These are phyloP conservation scores for Drosophila algonquin DNA, from an alignment of 2,888 invertebrate species.

Conservation along the genomic window DNA sequence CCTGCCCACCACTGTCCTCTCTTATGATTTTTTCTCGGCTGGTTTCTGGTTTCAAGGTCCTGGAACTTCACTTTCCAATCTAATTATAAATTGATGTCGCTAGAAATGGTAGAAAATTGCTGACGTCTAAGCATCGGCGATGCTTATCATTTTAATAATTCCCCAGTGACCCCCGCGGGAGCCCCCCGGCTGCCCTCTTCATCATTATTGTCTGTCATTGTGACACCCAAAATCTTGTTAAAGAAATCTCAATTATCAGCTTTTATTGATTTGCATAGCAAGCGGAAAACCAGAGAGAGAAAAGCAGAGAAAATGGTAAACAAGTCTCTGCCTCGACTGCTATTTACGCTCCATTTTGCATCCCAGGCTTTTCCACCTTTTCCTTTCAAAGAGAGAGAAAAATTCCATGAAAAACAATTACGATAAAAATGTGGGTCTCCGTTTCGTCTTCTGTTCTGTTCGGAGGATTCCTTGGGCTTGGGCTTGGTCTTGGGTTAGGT, in stretches of 20 bases:
- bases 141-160: slow-evolving; percentile 66
- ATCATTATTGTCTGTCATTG: slow-evolving; percentile 22
- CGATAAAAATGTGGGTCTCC: slow-evolving; percentile 67
- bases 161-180: slow-evolving; percentile 9
- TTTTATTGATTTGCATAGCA: slow-evolving; percentile 72
- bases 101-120: not conserved
- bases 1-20: too few relatives aligned
- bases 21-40: too few relatives aligned
- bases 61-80: slow-evolving; percentile 56
- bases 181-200: not conserved
- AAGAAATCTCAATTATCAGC: slow-evolving; percentile 80
- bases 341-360: slow-evolving; percentile 75
- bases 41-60: slow-evolving; percentile 54
- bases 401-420: slow-evolving; percentile 77
- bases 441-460: slow-evolving; percentile 21
- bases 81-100: slow-evolving; percentile 76
- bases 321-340: slow-evolving; percentile 52
- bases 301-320: slow-evolving; percentile 52
- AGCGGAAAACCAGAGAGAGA: slow-evolving; percentile 19
- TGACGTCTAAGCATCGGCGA: slow-evolving; percentile 28
- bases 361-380: slow-evolving; percentile 53
- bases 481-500: slow-evolving; percentile 30
- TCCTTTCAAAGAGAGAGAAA: slow-evolving; percentile 38
- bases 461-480: slow-evolving; percentile 8
- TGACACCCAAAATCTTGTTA: slow-evolving; percentile 76